These are phyloP conservation scores for Girardinus metallicus DNA, from an alignment of 2,797 vertebrate genomes.

Conservation along the genomic window DNA sequence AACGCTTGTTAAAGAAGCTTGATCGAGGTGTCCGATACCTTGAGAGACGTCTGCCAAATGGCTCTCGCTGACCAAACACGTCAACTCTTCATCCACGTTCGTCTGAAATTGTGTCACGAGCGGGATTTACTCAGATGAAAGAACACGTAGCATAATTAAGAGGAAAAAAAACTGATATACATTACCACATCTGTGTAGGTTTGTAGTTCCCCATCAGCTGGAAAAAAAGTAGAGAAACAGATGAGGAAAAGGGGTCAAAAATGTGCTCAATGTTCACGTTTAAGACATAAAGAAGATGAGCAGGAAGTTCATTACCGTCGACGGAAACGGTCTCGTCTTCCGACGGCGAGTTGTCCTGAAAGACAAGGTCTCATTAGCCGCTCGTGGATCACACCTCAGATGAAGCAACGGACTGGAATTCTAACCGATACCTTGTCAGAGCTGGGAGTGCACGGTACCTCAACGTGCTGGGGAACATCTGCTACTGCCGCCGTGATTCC, in stretches of 20 bases:
- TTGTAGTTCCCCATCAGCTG: constrained; percentile 14
- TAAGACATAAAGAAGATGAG: constrained; percentile 9
- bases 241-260: not conserved
- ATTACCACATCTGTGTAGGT: constrained; percentile 36
- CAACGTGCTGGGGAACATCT: not conserved
- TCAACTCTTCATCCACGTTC: constrained; percentile 34
- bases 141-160: not conserved
- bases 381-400: not conserved
- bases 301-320: not conserved
- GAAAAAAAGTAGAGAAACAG: not conserved
- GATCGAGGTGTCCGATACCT: constrained; percentile 30
- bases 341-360: constrained; percentile 14
- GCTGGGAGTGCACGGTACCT: not conserved
- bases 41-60: constrained; percentile 12
- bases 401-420: not conserved
- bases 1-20: not conserved
- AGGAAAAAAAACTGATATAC: not conserved
- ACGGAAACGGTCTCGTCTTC: not conserved
- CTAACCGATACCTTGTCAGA: constrained; percentile 10
- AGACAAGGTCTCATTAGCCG: not conserved
- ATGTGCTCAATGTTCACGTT: not conserved
- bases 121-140: not conserved
- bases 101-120: constrained; percentile 27
- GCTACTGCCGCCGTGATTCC: not conserved
- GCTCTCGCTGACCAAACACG: constrained; percentile 25